A percentile compares a stretch with the other conserved stretches of the same genome.
Evolutionary conservation across 2,888 invertebrate species (phyloP).

Genomic region (Crematogaster levior): DNA sequence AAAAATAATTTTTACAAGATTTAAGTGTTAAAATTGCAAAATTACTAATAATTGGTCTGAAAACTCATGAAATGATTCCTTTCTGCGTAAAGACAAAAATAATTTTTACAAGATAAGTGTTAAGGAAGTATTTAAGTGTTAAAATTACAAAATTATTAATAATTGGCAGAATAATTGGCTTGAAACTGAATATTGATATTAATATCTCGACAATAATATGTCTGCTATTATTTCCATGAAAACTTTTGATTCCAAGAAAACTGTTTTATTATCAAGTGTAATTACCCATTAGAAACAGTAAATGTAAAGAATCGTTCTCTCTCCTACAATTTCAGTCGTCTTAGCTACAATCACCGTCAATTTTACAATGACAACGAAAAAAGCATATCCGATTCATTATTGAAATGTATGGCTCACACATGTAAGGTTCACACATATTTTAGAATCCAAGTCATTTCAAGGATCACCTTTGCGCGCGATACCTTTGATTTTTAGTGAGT

Average conservation of each 20-base stretch:
- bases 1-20: not conserved
- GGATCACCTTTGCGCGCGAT: not conserved
- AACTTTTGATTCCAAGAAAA: slow-evolving; percentile 3
- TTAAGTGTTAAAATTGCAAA: not conserved
- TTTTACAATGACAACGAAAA: slow-evolving; percentile 32
- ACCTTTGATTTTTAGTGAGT: not conserved
- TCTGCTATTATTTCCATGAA: not conserved
- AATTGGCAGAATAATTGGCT: too few relatives aligned
- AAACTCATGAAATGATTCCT: not conserved
- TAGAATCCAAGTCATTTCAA: slow-evolving; percentile 7
- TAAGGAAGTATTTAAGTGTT: too few relatives aligned
- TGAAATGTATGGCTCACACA: not conserved
- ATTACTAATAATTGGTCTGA: not conserved
- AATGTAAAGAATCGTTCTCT: slow-evolving; percentile 12
- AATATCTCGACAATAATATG: not conserved
- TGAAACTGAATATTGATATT: not conserved
- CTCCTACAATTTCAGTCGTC: slow-evolving; percentile 28
- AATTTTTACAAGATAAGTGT: not conserved
- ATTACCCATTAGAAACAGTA: not conserved
- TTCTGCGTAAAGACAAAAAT: not conserved
- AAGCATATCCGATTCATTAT: not conserved
- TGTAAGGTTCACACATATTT: slow-evolving; percentile 7
- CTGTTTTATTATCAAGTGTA: not conserved
- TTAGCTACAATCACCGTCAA: slow-evolving; percentile 57
- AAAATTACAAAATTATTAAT: not conserved